phyloP scores from a whole-genome alignment of 2,797 vertebrate genomes.

The Parauchenoglanis ngamensis region DNA sequence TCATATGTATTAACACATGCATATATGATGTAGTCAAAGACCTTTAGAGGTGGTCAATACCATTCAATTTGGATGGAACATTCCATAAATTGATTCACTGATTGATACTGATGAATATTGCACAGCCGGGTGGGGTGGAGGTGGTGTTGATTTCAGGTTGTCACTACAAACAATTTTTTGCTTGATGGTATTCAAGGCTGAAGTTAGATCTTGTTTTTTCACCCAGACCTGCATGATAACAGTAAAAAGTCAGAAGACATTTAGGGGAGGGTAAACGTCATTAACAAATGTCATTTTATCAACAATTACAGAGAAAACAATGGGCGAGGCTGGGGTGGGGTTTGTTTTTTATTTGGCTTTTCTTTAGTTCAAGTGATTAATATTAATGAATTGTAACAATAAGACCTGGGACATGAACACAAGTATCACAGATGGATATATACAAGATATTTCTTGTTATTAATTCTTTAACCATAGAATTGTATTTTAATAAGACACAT shows the following conservation, averaged over 20 bases:
- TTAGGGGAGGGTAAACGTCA: background rate
- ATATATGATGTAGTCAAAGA: background rate
- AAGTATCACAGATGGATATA: background rate
- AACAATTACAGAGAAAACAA: background rate
- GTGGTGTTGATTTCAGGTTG: background rate
- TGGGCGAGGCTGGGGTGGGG: no score
- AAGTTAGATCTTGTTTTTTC: background rate
- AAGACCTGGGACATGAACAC: background rate
- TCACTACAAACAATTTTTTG: background rate
- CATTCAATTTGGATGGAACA: background rate
- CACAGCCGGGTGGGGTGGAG: background rate
- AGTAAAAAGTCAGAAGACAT: background rate
- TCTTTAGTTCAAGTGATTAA: background rate
- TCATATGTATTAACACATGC: background rate
- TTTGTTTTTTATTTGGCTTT: background rate
- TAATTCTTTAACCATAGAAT: background rate
- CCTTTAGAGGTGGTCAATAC: background rate
- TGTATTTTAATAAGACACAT: background rate
- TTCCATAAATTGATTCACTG: background rate
- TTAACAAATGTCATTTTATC: background rate
- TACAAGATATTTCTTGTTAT: background rate
- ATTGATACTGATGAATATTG: slow-evolving; percentile 13
- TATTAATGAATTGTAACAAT: background rate
- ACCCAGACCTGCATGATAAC: background rate
- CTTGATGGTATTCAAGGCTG: background rate